A percentile compares a stretch with the other conserved stretches of the same genome.
phyloP scores from a whole-genome alignment of 2,888 invertebrate species.

The Amiota minor region DNA sequence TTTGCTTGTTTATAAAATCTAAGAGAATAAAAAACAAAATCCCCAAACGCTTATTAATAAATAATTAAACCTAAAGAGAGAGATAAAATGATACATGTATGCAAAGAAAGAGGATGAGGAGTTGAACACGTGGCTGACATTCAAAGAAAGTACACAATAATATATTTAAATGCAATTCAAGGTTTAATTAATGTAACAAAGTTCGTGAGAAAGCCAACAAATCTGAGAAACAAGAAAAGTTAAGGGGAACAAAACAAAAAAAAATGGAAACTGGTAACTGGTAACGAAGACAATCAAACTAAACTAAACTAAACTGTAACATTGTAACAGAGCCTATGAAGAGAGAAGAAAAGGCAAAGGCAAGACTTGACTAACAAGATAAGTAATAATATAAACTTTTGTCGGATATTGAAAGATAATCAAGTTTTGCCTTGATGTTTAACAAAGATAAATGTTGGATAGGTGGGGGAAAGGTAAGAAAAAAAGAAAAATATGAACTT shows the following conservation, averaged over 20 bases:
- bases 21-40: no score
- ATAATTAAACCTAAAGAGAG: background rate
- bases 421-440: slow-evolving; percentile 22
- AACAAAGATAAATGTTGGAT: background rate
- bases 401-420: slow-evolving; percentile 33
- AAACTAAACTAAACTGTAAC: slow-evolving; percentile 5
- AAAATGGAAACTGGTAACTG: background rate
- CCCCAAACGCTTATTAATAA: background rate
- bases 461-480: background rate
- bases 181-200: slow-evolving; percentile 23
- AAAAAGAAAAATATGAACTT: background rate
- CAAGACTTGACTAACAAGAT: slow-evolving; percentile 31
- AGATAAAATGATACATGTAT: background rate
- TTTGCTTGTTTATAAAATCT: no score
- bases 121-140: no score
- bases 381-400: slow-evolving; percentile 30
- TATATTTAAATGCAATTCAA: slow-evolving; percentile 31
- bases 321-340: background rate
- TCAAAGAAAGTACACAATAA: no score
- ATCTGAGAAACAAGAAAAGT: background rate
- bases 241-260: background rate
- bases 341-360: background rate
- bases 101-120: no score
- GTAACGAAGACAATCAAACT: background rate
- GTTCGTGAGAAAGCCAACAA: no score